Conservation (phyloP, 2,113 vertebrate species). For the Anguilla rostrata region DNA sequence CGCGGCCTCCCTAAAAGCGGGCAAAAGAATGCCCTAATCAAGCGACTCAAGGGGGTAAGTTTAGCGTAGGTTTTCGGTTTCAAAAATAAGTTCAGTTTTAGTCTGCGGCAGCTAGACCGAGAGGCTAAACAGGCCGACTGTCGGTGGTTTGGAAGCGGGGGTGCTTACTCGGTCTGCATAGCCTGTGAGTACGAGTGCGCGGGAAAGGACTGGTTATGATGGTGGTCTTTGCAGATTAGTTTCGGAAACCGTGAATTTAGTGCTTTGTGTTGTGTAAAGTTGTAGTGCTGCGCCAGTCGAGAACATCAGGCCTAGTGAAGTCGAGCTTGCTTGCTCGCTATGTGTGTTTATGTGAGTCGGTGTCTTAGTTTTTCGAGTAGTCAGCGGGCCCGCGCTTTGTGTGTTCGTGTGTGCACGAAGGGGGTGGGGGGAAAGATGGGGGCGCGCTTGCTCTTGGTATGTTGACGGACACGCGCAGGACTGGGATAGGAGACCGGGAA, state of each 20-base stretch:
- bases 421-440: conserved; percentile 11
- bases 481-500: neutral
- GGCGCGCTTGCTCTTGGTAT: conserved; percentile 19
- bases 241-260: neutral
- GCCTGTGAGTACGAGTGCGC: conserved; percentile 25
- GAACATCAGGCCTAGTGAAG: neutral
- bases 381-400: conserved; percentile 39
- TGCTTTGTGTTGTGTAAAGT: conserved; percentile 5
- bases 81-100: conserved; percentile 4
- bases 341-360: conserved; percentile 30
- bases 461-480: conserved; percentile 18
- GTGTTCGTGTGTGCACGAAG: conserved; percentile 30
- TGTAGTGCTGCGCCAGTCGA: neutral
- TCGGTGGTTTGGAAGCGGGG: conserved; percentile 58
- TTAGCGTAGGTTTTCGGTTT: neutral
- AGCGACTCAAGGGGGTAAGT: conserved; percentile 91
- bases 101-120: conserved; percentile 33
- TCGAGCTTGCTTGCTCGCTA: neutral
- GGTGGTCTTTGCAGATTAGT: conserved; percentile 4
- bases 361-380: conserved; percentile 39
- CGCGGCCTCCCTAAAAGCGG: conserved; percentile 88
- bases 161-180: conserved; percentile 40
- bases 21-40: conserved; percentile 86
- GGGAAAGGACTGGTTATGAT: neutral
- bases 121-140: conserved; percentile 58